Base-by-base conservation (phyloP, 2,888 invertebrate genomes). In the Orchesellides sinensis region DNA sequence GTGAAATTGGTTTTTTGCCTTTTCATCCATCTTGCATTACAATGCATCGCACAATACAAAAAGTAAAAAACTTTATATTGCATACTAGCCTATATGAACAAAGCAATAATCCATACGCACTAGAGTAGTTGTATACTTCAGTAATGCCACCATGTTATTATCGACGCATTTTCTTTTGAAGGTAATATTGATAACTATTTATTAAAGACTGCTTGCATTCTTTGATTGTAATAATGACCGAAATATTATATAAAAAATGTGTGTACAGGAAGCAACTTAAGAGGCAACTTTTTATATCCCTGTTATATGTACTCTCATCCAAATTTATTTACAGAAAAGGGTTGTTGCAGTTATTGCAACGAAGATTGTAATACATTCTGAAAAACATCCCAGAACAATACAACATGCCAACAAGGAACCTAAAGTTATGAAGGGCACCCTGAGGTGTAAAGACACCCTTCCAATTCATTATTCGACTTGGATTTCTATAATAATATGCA, bases 401-500 rank as follows among this genome's bases (percentile, higher is more conserved):
- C 65, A 66, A 29, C 68, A 68, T 68, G 29, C 23, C 52, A 23
- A 25, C n/a, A 66, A 52, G 52, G 29, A 68, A 29, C 32, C 19
- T 52, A 19, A 52, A 32, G 21, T 29, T 27, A 19, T 69, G 35
- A 54, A 40, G 54, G 54, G 56, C 35, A 19, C 70, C 70, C 70
- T 72, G 70, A 72, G 70, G 70, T 72, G 70, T 40, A 47, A 73
- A 47, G 49, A 73, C 47, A 59, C 56, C 56, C 72, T 47, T 61
- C 32, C 29, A 73, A 73, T 73, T 73, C 61, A 61, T 61, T 61
- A 56, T 25, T 54, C 25, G 56, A 70, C 70, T 70, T 68, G 49
- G 21, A 40, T 56, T 54, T 23, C 17, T 23, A 4, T 47, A 14
- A n/a, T 10, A 54, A 54, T 29, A 52, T 68, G 21, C 68, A 29